Evolutionary conservation across 2,113 vertebrate species (phyloP).

Genomic region (Platichthys stellatus): DNA sequence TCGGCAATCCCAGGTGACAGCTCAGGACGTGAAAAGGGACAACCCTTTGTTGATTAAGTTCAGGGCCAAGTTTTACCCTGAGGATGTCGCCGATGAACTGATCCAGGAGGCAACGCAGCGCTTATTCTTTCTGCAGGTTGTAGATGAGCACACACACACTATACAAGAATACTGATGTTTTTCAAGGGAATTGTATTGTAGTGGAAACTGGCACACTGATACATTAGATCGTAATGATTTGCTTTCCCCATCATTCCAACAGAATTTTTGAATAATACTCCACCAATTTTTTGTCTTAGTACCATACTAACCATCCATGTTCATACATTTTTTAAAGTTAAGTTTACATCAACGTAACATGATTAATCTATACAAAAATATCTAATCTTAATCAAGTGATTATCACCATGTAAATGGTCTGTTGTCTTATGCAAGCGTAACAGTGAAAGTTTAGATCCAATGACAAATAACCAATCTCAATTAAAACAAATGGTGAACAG

Average conservation of each 20-base stretch:
- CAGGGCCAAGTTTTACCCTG: conserved; percentile 95
- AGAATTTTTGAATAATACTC: no score
- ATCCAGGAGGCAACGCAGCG: conserved; percentile 97
- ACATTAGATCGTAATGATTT: no score
- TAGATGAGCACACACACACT: conserved; percentile 18
- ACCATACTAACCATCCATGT: neutral
- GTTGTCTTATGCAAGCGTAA: neutral
- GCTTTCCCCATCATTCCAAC: no score
- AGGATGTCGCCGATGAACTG: conserved; percentile 94
- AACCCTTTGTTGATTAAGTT: conserved; percentile 95
- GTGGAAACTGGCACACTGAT: no score
- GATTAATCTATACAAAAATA: neutral
- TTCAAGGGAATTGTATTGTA: neutral
- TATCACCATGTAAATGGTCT: neutral
- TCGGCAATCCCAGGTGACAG: conserved; percentile 85
- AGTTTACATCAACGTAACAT: neutral
- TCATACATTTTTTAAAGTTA: neutral
- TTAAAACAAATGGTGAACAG: conserved; percentile 45
- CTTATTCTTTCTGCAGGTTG: conserved; percentile 93
- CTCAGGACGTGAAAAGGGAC: conserved; percentile 94
- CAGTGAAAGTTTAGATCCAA: neutral
- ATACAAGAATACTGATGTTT: neutral
- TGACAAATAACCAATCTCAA: neutral
- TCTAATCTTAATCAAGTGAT: neutral
- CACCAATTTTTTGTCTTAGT: no score